phyloP scores from a whole-genome alignment of 2,888 invertebrate species.

The Drosophila neutralis region DNA sequence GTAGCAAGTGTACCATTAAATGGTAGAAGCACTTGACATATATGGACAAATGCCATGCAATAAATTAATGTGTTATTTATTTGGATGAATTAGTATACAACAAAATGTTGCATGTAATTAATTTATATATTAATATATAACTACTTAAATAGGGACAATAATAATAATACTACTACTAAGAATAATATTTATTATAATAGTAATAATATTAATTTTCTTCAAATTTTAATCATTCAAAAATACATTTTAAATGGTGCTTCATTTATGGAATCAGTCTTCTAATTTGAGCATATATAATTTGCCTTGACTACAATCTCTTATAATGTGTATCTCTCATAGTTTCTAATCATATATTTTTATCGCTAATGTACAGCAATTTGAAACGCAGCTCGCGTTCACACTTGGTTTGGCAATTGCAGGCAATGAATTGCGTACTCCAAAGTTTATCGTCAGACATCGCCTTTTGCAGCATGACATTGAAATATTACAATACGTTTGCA shows the following conservation, averaged over 20 bases:
- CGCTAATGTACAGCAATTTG: background rate
- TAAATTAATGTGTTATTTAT: background rate
- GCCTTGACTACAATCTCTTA: background rate
- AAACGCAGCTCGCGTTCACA: conserved; percentile 6
- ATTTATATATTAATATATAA: background rate
- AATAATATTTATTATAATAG: background rate
- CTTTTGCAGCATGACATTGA: conserved; percentile 61
- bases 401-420: conserved; percentile 40
- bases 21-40: too few relatives aligned
- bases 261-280: background rate
- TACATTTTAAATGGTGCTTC: background rate
- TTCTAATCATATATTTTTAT: conserved; percentile 5
- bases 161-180: background rate
- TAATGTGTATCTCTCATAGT: background rate
- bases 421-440: conserved; percentile 22
- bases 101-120: background rate
- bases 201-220: background rate
- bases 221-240: background rate
- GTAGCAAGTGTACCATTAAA: background rate
- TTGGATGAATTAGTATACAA: background rate
- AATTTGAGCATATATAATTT: background rate
- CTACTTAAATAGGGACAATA: background rate
- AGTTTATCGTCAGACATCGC: conserved; percentile 18
- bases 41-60: background rate
- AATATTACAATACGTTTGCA: conserved; percentile 63